phyloP scores from a whole-genome alignment of 2,797 vertebrate species.

The Parotocinclus haroldoi region DNA sequence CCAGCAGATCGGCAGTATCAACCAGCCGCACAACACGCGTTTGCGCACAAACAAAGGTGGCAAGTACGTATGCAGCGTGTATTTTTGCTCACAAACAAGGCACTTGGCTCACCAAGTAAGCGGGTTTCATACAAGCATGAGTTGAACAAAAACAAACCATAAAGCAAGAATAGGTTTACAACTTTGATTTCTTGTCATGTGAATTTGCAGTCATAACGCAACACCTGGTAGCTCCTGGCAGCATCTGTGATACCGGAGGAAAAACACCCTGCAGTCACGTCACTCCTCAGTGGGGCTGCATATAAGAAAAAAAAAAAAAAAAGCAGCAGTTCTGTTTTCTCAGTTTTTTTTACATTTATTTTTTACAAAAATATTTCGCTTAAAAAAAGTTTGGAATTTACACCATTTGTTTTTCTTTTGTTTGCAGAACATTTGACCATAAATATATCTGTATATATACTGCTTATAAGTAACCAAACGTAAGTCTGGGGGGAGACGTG shows the following conservation, averaged over 20 bases:
- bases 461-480: conserved; percentile 62
- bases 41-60: conserved; percentile 7
- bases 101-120: neutral
- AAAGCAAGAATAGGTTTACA: conserved; percentile 30
- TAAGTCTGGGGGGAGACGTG: conserved; percentile 49
- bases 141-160: neutral
- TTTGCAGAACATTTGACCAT: conserved; percentile 56
- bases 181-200: conserved; percentile 26
- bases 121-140: conserved; percentile 1
- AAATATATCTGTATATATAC: conserved; percentile 67
- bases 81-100: neutral
- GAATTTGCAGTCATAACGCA: conserved; percentile 15
- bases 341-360: conserved; percentile 70
- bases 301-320: too few relatives aligned
- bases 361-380: conserved; percentile 80
- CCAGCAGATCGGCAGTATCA: neutral
- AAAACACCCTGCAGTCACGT: conserved; percentile 17
- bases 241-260: conserved; percentile 38
- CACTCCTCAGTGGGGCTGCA: conserved; percentile 22
- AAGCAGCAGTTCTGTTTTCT: neutral
- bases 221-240: conserved; percentile 37
- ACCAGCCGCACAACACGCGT: neutral
- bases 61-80: conserved; percentile 15
- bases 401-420: conserved; percentile 35
- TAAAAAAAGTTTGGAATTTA: conserved; percentile 73